Base-by-base conservation (phyloP, 2,888 invertebrate genomes). In the Slavum lentiscoides region DNA sequence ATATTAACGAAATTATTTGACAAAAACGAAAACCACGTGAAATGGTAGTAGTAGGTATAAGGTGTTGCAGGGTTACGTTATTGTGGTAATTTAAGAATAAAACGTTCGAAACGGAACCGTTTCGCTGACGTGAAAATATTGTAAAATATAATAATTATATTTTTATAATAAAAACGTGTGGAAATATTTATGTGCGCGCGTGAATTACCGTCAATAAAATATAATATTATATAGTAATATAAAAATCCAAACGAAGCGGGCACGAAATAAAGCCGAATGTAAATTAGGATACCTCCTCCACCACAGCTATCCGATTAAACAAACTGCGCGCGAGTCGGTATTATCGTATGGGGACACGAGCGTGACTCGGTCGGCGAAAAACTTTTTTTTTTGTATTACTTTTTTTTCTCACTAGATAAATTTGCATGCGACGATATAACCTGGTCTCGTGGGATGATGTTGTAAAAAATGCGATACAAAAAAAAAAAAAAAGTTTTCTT, bases 371-470 rank as follows among this genome's bases (percentile, higher is more conserved):
- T 77, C 69, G 53, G 9, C 39, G 53, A 37, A 55, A 77, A 74
- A 62, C 61, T 69, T 68, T 30, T 30, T 30, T 67, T 75, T 73
- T 73, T 73, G 43, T 21, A 43, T 55, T 66, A 37, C 68, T 62
- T 68, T 59, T 70, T 77, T 80, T 80, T 30, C 30, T 30, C 37
- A 69, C 70, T 62, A 64, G 77, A 80, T 80, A 80, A 80, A 80
- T 80, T 80, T 80, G 39, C 77, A 80, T 80, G 70, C 30, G 77
- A 70, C 77, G 77, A 70, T 80, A 80, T 58, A 62, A 80, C 70
- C 70, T 53, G 55, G 77, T 70, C 70, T 72, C 64, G 6, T 15
- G 77, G 77, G 77, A 70, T 37, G 77, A 70, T 37, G n/a, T 30
- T 59, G 37, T 77, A 69, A 70, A 77, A 77, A 69, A 69, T 61